Evolutionary conservation across 1,140 invertebrate genomes (phyloP).

Genomic region (Sycophila sp.): DNA sequence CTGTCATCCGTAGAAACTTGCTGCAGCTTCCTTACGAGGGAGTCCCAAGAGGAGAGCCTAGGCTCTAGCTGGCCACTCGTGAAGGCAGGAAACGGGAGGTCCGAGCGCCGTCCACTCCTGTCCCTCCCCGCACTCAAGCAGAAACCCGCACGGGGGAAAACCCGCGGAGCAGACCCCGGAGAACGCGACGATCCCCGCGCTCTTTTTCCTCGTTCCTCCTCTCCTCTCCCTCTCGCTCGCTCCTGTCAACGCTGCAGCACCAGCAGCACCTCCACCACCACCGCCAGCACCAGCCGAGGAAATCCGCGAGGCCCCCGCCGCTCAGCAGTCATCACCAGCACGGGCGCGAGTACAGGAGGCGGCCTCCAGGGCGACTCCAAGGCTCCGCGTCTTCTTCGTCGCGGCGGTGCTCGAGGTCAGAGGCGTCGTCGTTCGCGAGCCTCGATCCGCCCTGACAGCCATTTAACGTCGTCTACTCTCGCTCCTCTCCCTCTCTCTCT

Average conservation of each 20-base stretch:
- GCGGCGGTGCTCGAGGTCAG: constrained; percentile 25
- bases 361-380: background rate
- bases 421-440: constrained; percentile 31
- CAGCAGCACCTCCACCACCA: background rate
- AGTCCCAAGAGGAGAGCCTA: background rate
- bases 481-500: background rate
- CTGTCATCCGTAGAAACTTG: constrained; percentile 19
- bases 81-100: background rate
- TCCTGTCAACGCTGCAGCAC: constrained; percentile 18
- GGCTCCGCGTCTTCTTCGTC: constrained; percentile 3
- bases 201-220: background rate
- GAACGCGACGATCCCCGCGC: background rate
- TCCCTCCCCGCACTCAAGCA: no score
- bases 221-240: background rate
- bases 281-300: background rate
- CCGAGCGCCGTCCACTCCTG: no score
- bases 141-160: background rate
- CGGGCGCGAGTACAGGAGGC: background rate
- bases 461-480: constrained; percentile 27
- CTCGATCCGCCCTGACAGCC: constrained; percentile 37
- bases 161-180: no score
- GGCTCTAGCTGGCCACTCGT: background rate
- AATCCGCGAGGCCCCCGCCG: constrained; percentile 1
- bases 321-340: constrained; percentile 30
- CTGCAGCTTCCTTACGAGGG: background rate